phyloP scores from a whole-genome alignment of 2,113 vertebrate species.

The Tragelaphus buxtoni region DNA sequence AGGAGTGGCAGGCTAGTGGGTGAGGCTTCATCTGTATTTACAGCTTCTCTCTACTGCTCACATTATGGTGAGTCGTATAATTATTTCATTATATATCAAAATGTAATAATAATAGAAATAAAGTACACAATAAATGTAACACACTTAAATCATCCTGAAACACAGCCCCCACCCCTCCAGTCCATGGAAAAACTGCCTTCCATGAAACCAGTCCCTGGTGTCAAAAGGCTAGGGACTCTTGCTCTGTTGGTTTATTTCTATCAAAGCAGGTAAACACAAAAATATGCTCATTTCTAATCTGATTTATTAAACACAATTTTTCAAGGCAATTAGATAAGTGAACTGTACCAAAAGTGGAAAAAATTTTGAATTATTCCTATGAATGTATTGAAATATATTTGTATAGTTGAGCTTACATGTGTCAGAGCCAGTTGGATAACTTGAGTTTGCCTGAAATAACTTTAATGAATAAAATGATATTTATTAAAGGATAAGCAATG shows the following conservation, averaged over 20 bases:
- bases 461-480: background rate
- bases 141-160: too few relatives aligned
- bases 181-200: too few relatives aligned
- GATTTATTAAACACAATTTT: background rate
- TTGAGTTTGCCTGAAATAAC: background rate
- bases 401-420: background rate
- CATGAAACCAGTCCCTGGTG: too few relatives aligned
- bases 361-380: background rate
- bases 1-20: background rate
- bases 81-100: too few relatives aligned
- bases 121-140: too few relatives aligned
- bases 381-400: background rate
- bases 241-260: background rate
- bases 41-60: too few relatives aligned
- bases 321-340: background rate
- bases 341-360: background rate
- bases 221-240: too few relatives aligned
- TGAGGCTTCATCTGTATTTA: too few relatives aligned
- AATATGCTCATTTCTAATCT: slow-evolving; percentile 14
- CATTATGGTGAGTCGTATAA: too few relatives aligned
- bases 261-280: background rate
- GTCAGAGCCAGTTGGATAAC: background rate
- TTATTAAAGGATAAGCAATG: background rate
- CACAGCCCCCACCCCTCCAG: too few relatives aligned
- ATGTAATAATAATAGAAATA: too few relatives aligned